Percentiles rank a stretch among this genome's conserved stretches.
These are phyloP conservation scores for Diadema setosum DNA, from an alignment of 35 echinoderm and acorn worm genomes.

Conservation along the genomic window DNA sequence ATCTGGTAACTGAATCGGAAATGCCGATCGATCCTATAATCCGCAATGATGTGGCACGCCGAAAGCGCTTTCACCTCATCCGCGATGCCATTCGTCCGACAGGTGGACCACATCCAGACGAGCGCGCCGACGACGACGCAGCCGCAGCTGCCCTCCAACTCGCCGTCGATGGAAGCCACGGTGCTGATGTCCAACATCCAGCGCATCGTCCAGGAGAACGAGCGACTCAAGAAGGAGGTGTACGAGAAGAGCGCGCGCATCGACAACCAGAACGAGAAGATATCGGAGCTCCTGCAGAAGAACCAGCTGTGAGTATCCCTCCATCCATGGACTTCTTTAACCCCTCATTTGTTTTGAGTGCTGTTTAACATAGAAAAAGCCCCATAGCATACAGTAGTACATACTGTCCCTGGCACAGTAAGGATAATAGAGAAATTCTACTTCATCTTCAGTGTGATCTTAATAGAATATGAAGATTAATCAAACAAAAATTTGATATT, in stretches of 20 bases:
- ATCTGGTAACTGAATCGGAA: no score
- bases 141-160: neutral
- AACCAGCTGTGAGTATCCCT: conserved; percentile 95
- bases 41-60: no score
- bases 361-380: no score
- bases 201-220: conserved; percentile 95
- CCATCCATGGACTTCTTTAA: no score
- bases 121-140: neutral
- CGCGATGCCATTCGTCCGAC: neutral
- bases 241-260: conserved; percentile 82
- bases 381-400: no score
- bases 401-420: no score
- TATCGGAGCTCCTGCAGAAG: conserved; percentile 89
- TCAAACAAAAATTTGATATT: no score
- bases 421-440: no score
- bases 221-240: conserved; percentile 79
- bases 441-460: no score
- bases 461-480: no score
- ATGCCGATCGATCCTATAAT: no score
- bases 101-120: conserved; percentile 70
- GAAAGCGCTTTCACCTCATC: neutral
- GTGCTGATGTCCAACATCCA: conserved; percentile 92
- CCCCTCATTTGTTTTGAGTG: no score
- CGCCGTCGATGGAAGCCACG: conserved; percentile 69
- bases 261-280: conserved; percentile 95